Percentiles rank a stretch among this genome's conserved stretches.
phyloP scores from a whole-genome alignment of 1,140 invertebrate species.

The Drosophila lini region DNA sequence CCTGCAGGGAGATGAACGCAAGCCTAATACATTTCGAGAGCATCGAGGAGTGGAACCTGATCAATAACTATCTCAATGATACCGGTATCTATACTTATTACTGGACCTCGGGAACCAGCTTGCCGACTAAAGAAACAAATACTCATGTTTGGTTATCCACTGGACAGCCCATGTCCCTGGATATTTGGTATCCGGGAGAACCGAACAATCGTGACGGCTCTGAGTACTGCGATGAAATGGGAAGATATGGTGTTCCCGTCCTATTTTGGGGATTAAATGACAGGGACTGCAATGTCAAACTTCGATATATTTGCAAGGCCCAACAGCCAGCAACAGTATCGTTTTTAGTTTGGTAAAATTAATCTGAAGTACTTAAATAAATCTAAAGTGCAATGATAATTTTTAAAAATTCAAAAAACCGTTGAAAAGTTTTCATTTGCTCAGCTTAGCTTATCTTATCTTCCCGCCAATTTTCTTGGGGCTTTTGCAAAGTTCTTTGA shows the following conservation, averaged over 20 bases:
- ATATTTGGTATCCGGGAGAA: slow-evolving; percentile 1
- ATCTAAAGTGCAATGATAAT: background rate
- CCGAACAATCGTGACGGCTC: background rate
- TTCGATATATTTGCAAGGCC: background rate
- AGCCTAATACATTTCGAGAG: background rate
- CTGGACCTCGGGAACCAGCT: background rate
- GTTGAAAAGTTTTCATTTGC: background rate
- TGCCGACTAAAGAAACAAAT: no score
- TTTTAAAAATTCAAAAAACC: slow-evolving; percentile 2
- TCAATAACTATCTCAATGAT: background rate
- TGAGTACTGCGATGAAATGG: slow-evolving; percentile 2
- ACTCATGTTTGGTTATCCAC: background rate
- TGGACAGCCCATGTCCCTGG: background rate
- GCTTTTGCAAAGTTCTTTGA: slow-evolving; percentile 34
- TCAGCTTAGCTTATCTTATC: background rate
- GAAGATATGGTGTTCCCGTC: rapidly evolving
- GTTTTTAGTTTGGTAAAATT: slow-evolving; percentile 1
- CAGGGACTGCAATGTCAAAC: background rate
- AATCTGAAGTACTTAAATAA: background rate
- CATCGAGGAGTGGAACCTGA: background rate
- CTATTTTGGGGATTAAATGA: background rate
- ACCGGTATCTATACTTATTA: background rate
- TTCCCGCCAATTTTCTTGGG: background rate
- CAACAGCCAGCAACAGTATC: background rate
- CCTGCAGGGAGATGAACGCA: slow-evolving; percentile 1